These are phyloP conservation scores for Sesamia inferens DNA, from an alignment of 2,888 invertebrate species.

Conservation along the genomic window DNA sequence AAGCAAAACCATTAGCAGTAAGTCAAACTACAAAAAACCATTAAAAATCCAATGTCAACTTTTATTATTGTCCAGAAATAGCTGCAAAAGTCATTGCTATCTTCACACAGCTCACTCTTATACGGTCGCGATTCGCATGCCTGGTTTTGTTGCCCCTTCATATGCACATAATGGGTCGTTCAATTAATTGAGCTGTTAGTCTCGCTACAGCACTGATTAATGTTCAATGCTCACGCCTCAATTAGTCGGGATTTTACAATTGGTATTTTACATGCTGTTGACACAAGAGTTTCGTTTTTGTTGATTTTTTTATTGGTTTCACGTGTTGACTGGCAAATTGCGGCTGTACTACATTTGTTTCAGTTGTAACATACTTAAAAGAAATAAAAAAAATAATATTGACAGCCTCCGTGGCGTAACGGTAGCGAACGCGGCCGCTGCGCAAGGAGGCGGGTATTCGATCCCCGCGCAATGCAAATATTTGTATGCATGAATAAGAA, in stretches of 20 bases:
- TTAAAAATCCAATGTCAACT: not conserved
- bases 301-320: conserved; percentile 37
- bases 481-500: too few relatives aligned
- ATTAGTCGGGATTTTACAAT: conserved; percentile 56
- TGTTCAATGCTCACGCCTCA: conserved; percentile 66
- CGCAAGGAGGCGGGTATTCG: too few relatives aligned
- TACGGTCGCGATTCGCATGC: conserved; percentile 48
- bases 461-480: too few relatives aligned
- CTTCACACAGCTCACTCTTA: conserved; percentile 4
- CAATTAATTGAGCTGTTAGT: conserved; percentile 75
- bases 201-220: conserved; percentile 67
- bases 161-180: conserved; percentile 67
- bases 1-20: not conserved
- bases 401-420: too few relatives aligned
- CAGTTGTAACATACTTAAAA: not conserved
- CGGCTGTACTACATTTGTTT: not conserved
- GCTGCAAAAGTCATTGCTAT: conserved; percentile 5
- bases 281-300: conserved; percentile 65
- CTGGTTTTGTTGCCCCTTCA: conserved; percentile 47
- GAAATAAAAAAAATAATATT: not conserved
- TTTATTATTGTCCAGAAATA: not conserved
- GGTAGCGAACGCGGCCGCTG: too few relatives aligned
- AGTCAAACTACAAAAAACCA: not conserved
- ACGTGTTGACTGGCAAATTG: conserved; percentile 27
- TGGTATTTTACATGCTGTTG: conserved; percentile 63